Conservation (phyloP, 2,113 vertebrate genomes). For the rat (Rattus norvegicus) region DNA sequence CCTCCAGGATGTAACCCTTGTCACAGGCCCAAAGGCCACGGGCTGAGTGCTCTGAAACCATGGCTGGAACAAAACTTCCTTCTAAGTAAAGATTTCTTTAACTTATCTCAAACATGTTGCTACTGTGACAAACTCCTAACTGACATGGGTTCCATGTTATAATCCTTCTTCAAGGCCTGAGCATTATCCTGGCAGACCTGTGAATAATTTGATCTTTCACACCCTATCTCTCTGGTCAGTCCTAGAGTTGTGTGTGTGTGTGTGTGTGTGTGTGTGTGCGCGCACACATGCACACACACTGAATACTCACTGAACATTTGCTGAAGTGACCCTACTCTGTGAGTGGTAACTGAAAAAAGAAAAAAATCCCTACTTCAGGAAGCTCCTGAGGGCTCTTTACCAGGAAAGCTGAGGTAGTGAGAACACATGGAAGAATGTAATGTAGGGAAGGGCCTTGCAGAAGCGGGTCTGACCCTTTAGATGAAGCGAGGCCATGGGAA, state of each 20-base stretch:
- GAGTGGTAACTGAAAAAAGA: not conserved
- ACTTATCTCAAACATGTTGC: not conserved
- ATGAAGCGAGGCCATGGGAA: not conserved
- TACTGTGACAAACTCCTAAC: not conserved
- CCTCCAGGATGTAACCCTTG: not conserved
- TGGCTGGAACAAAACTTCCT: not conserved
- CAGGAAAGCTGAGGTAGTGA: not conserved
- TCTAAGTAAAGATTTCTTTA: not conserved
- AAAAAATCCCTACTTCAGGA: not conserved
- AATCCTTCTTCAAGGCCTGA: not conserved
- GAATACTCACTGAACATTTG: not conserved
- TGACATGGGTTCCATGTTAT: not conserved
- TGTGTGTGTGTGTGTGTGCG: no score
- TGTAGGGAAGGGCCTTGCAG: not conserved
- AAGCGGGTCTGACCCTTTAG: not conserved
- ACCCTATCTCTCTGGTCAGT: no score
- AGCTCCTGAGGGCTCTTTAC: not conserved
- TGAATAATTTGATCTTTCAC: constrained; percentile 16
- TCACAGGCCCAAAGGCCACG: not conserved
- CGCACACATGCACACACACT: no score
- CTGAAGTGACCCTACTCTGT: not conserved
- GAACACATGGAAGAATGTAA: not conserved
- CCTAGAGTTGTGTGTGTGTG: no score
- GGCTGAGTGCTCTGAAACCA: not conserved
- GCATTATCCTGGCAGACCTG: not conserved